These are phyloP conservation scores for Grammomys surdaster DNA, from an alignment of 2,113 vertebrate species.

Conservation along the genomic window DNA sequence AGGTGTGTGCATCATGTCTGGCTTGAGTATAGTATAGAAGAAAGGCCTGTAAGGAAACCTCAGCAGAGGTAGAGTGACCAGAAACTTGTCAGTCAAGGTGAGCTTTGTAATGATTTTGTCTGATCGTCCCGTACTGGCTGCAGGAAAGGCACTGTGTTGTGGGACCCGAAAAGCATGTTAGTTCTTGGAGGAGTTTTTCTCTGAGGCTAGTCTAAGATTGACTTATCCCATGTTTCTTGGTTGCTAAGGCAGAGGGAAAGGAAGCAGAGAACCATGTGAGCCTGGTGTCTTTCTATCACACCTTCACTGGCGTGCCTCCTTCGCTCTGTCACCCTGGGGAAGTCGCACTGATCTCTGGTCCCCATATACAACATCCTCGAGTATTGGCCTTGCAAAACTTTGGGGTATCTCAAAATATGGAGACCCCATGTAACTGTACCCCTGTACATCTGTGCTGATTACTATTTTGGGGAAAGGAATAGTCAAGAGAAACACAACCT, in stretches of 20 bases:
- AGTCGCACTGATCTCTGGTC: neutral
- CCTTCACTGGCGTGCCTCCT: neutral
- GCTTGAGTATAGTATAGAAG: neutral
- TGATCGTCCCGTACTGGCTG: neutral
- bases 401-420: neutral
- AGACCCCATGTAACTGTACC: rapidly evolving
- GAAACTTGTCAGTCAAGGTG: neutral
- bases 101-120: neutral
- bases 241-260: too few relatives aligned
- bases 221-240: too few relatives aligned
- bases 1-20: neutral
- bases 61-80: neutral
- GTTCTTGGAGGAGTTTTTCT: neutral
- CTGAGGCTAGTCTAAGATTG: too few relatives aligned
- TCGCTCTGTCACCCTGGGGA: neutral
- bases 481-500: too few relatives aligned
- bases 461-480: neutral
- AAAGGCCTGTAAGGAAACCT: neutral
- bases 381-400: neutral
- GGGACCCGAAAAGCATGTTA: neutral
- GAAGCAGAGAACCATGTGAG: neutral
- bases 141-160: neutral
- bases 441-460: too few relatives aligned
- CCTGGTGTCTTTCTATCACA: neutral
- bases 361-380: too few relatives aligned